phyloP scores from a whole-genome alignment of 2,888 invertebrate species.

The Meganola albula region DNA sequence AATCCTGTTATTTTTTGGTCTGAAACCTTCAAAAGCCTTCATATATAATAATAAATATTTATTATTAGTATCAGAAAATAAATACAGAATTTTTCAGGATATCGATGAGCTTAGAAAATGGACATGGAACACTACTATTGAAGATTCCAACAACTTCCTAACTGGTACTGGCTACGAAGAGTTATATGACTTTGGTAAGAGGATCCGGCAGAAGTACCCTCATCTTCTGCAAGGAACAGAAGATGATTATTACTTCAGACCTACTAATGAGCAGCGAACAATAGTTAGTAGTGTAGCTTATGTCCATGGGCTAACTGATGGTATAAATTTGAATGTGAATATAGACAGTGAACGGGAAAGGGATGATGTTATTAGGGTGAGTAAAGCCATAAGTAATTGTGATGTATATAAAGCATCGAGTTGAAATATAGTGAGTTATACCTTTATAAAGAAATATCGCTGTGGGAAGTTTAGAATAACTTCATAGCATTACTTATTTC shows the following conservation, averaged over 20 bases:
- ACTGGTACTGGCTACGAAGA: constrained; percentile 80
- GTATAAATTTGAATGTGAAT: constrained; percentile 32
- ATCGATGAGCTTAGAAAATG: constrained; percentile 80
- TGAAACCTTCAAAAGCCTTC: too few species aligned
- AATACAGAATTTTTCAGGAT: constrained; percentile 60
- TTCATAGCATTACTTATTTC: not conserved
- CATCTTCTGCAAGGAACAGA: constrained; percentile 60
- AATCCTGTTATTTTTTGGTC: too few species aligned
- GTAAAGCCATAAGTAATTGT: too few species aligned
- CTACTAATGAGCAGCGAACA: constrained; percentile 77
- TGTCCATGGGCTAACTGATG: constrained; percentile 66
- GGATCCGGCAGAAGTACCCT: constrained; percentile 42
- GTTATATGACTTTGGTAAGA: constrained; percentile 74
- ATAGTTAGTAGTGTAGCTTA: constrained; percentile 79
- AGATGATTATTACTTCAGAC: constrained; percentile 75
- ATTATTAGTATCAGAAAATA: too few species aligned
- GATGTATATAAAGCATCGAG: too few species aligned
- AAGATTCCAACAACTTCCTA: constrained; percentile 71
- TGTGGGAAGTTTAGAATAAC: too few species aligned
- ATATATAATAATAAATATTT: too few species aligned
- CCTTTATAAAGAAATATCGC: too few species aligned
- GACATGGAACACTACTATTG: constrained; percentile 81
- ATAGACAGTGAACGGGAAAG: constrained; percentile 34
- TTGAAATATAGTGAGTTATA: too few species aligned
- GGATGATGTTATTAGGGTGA: constrained; percentile 53